Base-by-base conservation (phyloP, 2,888 invertebrate genomes). In the Reticulitermes lucifugus region DNA sequence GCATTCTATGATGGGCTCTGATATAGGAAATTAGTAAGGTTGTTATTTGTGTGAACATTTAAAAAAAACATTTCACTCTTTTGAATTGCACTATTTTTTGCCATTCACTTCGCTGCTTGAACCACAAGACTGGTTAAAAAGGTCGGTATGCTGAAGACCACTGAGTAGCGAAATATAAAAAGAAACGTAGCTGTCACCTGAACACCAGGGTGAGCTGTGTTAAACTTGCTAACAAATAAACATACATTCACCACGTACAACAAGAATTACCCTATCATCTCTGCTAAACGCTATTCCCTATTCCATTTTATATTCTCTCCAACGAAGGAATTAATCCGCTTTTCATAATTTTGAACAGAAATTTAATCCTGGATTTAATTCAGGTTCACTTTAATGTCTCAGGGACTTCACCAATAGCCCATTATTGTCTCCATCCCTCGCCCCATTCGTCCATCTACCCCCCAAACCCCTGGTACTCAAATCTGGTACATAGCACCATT, bases 321-420 rank as follows among this genome's bases (percentile, higher is more conserved):
- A 29, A 18, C 18, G n/a, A n/a, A 12, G 41, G 46, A 83, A 83
- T 46, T 70, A 83, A 71, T 46, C 71, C 71, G 43, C 41, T 83
- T 71, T 83, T 41, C 65, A 81, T 81, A 81, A 81, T 70, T 60
- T 60, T 71, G 25, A 60, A 65, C 65, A 43, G 65, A 46, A 70
- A 70, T 71, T 70, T 83, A 65, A 83, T 71, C 71, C 65, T 51
- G 65, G 60, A 9, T 71, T 83, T 83, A 71, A 83, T 83, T 71
- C 65, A 65, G 83, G 71, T 83, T 83, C 41, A 70, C 71, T 83
- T 83, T 83, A 83, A 83, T 83, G 71, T 83, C 70, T 41, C 83
- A 51, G 41, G 41, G 83, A 83, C 75, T 71, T 83, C 71, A 83
- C 75, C 83, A 75, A 75, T 83, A 83, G 14, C 83, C 73, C 83